Base-by-base conservation (phyloP, 2,888 invertebrate genomes). In the Plebejus argus region DNA sequence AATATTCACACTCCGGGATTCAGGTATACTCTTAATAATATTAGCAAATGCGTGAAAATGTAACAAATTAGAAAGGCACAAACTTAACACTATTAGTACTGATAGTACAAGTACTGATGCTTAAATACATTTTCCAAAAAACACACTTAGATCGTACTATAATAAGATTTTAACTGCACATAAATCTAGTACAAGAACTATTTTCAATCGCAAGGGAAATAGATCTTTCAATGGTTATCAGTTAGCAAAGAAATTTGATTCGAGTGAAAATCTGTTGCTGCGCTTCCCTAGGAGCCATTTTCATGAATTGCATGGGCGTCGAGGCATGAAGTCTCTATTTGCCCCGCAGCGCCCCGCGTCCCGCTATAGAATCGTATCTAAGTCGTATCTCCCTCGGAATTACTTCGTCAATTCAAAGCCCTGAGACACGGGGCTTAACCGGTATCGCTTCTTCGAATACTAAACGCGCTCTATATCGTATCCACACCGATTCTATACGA, bases 351-450 rank as follows among this genome's bases (percentile, higher is more conserved):
- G 74, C 15, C 66, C 66, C 66, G 28, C 66, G 12, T 15, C 75
- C 74, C 28, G 58, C 39, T 77, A 72, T 58, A 76, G 70, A 76
- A 53, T 49, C 23, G 53, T 53, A 49, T 77, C 72, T 70, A 70
- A 70, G 49, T 23, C 71, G 70, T 76, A 78, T 75, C 76, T 78
- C 74, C 72, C 77, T 76, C 70, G 82, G 81, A 82, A 82, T 82
- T 80, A 81, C 82, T 81, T 82, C 80, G 77, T 77, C 80, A 79
- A 79, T 79, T 81, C 78, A 77, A 77, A 76, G 66, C 76, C 77
- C 71, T 72, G 74, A 80, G 76, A 79, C 78, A 78, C 76, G 77
- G 77, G 77, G 79, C 80, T 79, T 80, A 80, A 79, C 79, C 71
- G 76, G 76, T 76, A 78, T 28, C 72, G 78, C 79, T 58, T 76